Base-by-base conservation (phyloP, 2,797 vertebrate species). In the Tenualosa ilisha region DNA sequence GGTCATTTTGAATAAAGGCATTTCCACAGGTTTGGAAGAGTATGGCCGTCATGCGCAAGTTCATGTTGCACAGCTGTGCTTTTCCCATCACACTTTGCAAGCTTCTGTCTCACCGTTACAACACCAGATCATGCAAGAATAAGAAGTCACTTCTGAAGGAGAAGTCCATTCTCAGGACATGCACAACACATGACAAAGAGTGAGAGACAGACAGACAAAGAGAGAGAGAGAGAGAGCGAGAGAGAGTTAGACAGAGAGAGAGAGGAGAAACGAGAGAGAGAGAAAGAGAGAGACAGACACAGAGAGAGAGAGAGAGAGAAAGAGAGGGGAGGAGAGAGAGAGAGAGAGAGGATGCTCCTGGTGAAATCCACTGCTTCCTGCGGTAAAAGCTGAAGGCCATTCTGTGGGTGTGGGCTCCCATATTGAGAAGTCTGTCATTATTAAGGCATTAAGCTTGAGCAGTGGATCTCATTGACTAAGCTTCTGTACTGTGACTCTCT, bases 381-480 rank as follows among this genome's bases (percentile, higher is more conserved):
- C 11, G 15, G 68, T 40, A 40, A 31, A 72, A 37, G 68, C 63
- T 26, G 63, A 65, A 24, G 63, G 63, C 68, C 68, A 40, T 31
- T 72, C 68, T 72, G 68, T 72, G 68, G 68, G 72, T 46, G 40
- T 63, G 7, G 37, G 40, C 72, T 51, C 1, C 17, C 31, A 75
- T 79, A 79, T 22, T 9, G 15, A 20, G 40, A 20, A n/a, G 72
- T 79, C 72, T 79, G 72, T 79, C 72, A 79, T 79, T 79, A 79
- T 46, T 79, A 79, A 79, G 37, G 17, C 72, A 79, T 79, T 46
- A 15, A 79, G 68, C 68, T 3, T 40, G 40, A 75, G 31, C 37
- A 43, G 31, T 20, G 37, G 31, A 40, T 75, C 68, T 75, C 37
- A 31, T 75, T 5, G 6, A 68, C 9, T 7, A 68, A 31, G 63